phyloP scores from a whole-genome alignment of 2,888 invertebrate genomes.

The Petrolisthes cinctipes region DNA sequence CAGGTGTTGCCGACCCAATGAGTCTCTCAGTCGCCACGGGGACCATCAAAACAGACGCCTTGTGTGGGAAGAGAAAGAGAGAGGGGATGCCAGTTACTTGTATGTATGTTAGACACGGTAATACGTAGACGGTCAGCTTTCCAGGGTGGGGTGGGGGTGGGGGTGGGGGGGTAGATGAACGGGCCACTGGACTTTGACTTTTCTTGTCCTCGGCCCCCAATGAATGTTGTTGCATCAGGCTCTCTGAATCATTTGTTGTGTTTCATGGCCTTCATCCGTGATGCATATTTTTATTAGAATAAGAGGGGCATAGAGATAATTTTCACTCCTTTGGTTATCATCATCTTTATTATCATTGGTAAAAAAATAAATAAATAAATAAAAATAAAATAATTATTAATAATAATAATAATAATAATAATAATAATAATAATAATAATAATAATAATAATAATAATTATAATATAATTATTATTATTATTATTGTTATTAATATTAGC shows the following conservation, averaged over 20 bases:
- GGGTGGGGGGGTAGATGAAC: too few species aligned
- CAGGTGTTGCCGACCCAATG: slow-evolving; percentile 66
- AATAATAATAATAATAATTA: background rate
- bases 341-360: background rate
- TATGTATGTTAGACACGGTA: background rate
- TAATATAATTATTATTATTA: background rate
- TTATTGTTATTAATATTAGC: background rate
- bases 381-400: background rate
- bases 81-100: background rate
- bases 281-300: too few species aligned
- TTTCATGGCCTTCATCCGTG: too few species aligned
- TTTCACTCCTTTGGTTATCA: too few species aligned
- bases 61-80: background rate
- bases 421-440: background rate
- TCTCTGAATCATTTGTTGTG: too few species aligned
- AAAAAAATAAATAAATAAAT: background rate
- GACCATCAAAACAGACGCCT: slow-evolving; percentile 67
- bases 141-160: background rate
- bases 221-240: too few species aligned
- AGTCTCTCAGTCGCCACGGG: slow-evolving; percentile 69
- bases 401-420: background rate
- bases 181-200: too few species aligned
- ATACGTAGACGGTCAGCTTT: too few species aligned
- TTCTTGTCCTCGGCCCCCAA: too few species aligned
- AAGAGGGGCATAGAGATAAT: too few species aligned